phyloP scores from a whole-genome alignment of 2,797 vertebrate species.

The Petrocephalus schoutedeni region DNA sequence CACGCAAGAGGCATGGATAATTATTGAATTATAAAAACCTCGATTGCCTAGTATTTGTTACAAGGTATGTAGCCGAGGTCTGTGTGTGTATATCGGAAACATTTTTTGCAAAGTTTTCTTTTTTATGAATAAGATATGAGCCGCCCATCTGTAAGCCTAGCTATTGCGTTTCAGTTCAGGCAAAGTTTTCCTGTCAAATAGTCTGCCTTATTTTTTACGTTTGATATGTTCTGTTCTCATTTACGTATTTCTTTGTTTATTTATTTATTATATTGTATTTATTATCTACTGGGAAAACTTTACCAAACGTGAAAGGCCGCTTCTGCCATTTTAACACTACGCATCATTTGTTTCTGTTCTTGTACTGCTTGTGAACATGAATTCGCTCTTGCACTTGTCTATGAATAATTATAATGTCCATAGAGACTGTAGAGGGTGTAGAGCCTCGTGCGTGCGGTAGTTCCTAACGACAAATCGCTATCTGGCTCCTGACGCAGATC shows the following conservation, averaged over 20 bases:
- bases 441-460: not conserved
- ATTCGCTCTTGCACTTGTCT: not conserved
- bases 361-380: not conserved
- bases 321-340: not conserved
- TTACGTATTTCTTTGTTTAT: not conserved
- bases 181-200: not conserved
- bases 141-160: no score
- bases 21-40: not conserved
- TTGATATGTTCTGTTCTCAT: not conserved
- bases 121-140: not conserved
- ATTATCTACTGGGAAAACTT: not conserved
- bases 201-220: not conserved
- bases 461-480: not conserved
- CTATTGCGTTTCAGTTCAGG: no score
- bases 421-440: not conserved
- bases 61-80: not conserved
- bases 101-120: not conserved
- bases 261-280: not conserved
- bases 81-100: not conserved
- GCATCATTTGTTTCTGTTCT: not conserved
- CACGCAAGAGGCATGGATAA: not conserved
- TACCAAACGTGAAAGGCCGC: not conserved
- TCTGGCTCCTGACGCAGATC: slow-evolving; percentile 41
- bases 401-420: not conserved
- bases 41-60: not conserved